These are phyloP conservation scores for Pseudopipra pipra DNA, from an alignment of 2,113 vertebrate species.

Conservation along the genomic window DNA sequence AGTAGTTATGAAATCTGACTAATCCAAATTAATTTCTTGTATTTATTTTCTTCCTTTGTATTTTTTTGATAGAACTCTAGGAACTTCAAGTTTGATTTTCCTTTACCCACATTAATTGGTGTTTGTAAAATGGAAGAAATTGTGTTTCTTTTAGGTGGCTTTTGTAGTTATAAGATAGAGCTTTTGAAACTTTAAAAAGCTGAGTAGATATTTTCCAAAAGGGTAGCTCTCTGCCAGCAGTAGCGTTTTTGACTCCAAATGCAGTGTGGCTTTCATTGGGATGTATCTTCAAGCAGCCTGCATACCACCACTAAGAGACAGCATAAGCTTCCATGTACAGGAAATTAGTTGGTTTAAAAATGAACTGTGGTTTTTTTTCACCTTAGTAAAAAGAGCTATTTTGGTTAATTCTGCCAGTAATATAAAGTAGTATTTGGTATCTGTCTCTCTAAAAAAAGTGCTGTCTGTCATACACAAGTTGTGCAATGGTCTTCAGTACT, in stretches of 20 bases:
- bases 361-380: neutral
- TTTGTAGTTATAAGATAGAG: neutral
- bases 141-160: neutral
- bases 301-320: neutral
- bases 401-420: neutral
- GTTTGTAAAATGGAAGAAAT: neutral
- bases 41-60: neutral
- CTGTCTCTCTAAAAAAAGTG: neutral
- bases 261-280: neutral
- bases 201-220: neutral
- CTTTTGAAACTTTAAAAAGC: neutral
- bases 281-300: neutral
- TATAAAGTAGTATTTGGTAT: neutral
- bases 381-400: neutral
- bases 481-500: neutral
- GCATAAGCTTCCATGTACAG: neutral
- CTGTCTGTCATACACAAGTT: neutral
- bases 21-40: neutral
- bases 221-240: neutral
- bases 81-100: neutral
- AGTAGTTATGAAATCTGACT: neutral
- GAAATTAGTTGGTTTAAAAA: neutral
- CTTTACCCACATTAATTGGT: neutral
- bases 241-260: neutral
- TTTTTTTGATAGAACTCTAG: neutral